Conservation (phyloP, 1,140 invertebrate genomes). For the Lepidurus arcticus region DNA sequence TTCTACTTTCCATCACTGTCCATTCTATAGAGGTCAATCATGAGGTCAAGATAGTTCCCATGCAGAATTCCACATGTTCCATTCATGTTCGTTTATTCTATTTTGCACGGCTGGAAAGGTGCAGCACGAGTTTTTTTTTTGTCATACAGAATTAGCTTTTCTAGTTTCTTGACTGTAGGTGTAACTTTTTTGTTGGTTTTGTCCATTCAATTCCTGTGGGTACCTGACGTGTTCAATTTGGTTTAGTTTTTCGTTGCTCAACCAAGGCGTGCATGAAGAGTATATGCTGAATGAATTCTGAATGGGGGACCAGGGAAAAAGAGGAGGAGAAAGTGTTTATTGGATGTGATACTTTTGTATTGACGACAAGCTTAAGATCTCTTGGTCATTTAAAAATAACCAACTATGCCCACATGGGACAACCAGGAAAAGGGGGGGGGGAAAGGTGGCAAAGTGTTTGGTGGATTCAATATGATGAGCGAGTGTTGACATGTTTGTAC, state of each 20-base stretch:
- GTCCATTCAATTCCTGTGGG: constrained; percentile 21
- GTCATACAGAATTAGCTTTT: neutral
- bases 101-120: neutral
- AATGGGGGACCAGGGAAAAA: neutral
- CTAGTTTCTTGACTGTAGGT: neutral
- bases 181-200: constrained; percentile 15
- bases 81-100: neutral
- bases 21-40: neutral
- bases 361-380: constrained; percentile 10
- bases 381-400: constrained; percentile 6
- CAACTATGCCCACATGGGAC: neutral
- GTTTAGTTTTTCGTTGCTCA: constrained; percentile 9
- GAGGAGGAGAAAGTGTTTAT: neutral
- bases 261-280: neutral
- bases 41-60: neutral
- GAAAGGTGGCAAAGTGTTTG: neutral
- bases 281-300: constrained; percentile 1
- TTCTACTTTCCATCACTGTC: constrained; percentile 3
- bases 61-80: no score
- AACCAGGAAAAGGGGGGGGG: neutral
- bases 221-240: constrained; percentile 15
- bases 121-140: neutral
- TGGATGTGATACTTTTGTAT: constrained; percentile 19
- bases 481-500: neutral
- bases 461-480: neutral